Base-by-base conservation (phyloP, 2,888 invertebrate genomes). In the Idaea dimidiata region DNA sequence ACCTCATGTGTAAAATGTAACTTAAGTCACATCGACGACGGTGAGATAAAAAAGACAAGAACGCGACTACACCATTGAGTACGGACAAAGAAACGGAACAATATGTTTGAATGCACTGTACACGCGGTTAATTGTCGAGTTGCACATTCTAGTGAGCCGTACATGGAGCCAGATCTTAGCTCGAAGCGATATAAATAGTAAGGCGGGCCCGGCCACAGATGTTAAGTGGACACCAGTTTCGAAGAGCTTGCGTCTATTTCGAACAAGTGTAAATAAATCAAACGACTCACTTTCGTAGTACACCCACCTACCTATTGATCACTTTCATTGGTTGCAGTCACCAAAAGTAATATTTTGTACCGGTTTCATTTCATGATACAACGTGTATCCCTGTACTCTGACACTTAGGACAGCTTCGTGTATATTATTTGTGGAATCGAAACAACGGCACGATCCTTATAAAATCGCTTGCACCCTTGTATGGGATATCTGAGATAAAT, bases 211-310 rank as follows among this genome's bases (percentile, higher is more conserved):
- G 76, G 75, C 77, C 81, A 80, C 81, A 82, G 83, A 84, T 85
- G 84, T 85, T 83, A 86, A 86, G 84, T 87, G 84, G 88, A 88
- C 89, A 89, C 86, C 82, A 87, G 89, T 88, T 91, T 88, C 88
- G 86, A 86, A 84, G 86, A 85, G 87, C 79, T 81, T 77, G 81
- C 74, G 78, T 87, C 87, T 91, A 91, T 91, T 89, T 88, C 78
- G 80, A 88, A 88, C 88, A 84, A 87, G 86, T 89, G 89, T 89
- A 87, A 89, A 90, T 91, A 90, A 90, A 89, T 90, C 87, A 87
- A 87, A 79, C 82, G 75, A 83, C 82, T 84, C 81, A 88, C 89
- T 90, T 89, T 90, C 89, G 83, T 87, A 81, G 66, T 65, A 62
- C 76, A 78, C 43, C 43, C 10, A 43, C 33, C 33, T 10, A 33